Percentiles rank a stretch among this genome's conserved stretches.
Evolutionary conservation across 2,888 invertebrate species (phyloP).

Genomic region (Meta bourneti): DNA sequence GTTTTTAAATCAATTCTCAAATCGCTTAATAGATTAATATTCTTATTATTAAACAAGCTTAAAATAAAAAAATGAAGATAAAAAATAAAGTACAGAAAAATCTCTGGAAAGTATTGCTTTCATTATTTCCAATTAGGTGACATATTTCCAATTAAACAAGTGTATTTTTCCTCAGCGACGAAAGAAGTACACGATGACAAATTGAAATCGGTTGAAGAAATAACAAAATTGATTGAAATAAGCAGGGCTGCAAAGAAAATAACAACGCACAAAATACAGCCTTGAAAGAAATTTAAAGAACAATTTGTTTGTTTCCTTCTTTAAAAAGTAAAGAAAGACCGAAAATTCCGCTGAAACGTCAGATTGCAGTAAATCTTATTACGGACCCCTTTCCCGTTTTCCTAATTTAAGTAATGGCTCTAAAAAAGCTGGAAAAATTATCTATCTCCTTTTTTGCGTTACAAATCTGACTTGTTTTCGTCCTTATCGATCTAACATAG

Average conservation of each 20-base stretch:
- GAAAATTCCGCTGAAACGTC: constrained; percentile 3
- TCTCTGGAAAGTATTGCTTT: no score
- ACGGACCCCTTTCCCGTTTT: background rate
- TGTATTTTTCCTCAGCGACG: no score
- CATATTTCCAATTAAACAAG: no score
- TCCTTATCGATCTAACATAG: constrained; percentile 37
- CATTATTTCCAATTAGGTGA: no score
- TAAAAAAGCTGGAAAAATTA: constrained; percentile 19
- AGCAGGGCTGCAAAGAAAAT: background rate
- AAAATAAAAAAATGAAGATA: no score
- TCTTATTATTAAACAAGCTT: no score
- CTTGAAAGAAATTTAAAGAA: background rate
- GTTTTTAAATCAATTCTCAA: no score
- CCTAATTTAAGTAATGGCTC: constrained; percentile 61
- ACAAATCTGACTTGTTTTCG: constrained; percentile 9
- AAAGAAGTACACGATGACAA: background rate
- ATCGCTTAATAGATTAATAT: no score
- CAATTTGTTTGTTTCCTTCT: constrained; percentile 14
- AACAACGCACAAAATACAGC: background rate
- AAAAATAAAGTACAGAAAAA: no score
- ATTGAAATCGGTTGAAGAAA: constrained; percentile 8
- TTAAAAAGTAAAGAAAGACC: background rate
- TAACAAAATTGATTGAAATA: background rate
- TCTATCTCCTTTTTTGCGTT: constrained; percentile 23
- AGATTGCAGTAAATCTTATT: constrained; percentile 37